phyloP scores from a whole-genome alignment of 2,888 invertebrate genomes.

The Hypomecis punctinalis region DNA sequence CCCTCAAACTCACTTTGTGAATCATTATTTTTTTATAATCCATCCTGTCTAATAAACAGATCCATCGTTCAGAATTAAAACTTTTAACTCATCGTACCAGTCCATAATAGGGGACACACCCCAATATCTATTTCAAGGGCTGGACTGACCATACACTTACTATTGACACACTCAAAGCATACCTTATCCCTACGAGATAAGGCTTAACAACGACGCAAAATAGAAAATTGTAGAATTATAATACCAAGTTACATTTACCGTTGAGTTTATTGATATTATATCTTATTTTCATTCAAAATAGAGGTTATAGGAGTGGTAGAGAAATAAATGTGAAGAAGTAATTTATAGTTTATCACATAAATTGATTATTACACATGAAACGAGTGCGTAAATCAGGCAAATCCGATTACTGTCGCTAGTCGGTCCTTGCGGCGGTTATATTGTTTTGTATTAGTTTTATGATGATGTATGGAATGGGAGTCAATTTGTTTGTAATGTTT shows the following conservation, averaged over 20 bases:
- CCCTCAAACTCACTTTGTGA: conserved; percentile 1
- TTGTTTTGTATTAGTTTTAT: conserved; percentile 54
- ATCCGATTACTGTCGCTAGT: conserved; percentile 60
- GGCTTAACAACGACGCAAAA: conserved; percentile 4
- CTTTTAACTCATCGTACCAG: conserved; percentile 61
- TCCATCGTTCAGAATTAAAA: conserved; percentile 56
- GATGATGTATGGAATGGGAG: conserved; percentile 32
- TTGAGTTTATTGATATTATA: conserved; percentile 26
- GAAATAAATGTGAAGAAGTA: conserved; percentile 52
- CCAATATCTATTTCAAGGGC: conserved; percentile 33
- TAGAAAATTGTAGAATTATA: conserved; percentile 1
- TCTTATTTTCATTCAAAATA: conserved; percentile 26
- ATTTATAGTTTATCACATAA: conserved; percentile 80
- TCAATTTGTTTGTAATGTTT: conserved; percentile 35
- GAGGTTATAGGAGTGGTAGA: conserved; percentile 19
- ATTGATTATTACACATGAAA: conserved; percentile 74
- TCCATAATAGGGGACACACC: conserved; percentile 62
- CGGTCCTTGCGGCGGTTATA: conserved; percentile 45
- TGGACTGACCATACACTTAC: conserved; percentile 14
- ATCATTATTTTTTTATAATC: conserved; percentile 6
- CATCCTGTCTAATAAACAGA: conserved; percentile 27
- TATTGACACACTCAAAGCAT: conserved; percentile 5
- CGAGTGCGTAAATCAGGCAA: conserved; percentile 71
- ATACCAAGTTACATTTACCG: not conserved
- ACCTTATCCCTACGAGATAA: conserved; percentile 14